These are phyloP conservation scores for Epizoanthus fatuus DNA, from an alignment of 92 coral and sea anemone genomes.

Conservation along the genomic window DNA sequence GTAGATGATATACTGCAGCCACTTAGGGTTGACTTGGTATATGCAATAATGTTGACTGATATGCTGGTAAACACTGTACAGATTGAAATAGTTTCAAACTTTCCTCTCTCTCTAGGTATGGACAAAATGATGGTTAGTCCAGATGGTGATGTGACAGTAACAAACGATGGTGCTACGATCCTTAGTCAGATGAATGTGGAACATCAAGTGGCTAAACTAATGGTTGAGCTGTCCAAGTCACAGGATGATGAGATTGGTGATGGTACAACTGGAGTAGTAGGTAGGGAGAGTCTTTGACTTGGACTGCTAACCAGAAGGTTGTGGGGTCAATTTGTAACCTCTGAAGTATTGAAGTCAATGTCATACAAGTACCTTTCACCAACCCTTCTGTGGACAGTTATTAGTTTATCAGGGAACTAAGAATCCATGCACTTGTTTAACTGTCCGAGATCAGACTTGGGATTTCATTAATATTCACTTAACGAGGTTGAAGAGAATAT, in stretches of 20 bases:
- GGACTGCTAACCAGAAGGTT: not conserved
- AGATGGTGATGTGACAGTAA: slow-evolving; percentile 96
- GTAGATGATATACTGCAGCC: too few species aligned
- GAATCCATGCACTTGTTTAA: too few species aligned
- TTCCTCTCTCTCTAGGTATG: slow-evolving; percentile 78
- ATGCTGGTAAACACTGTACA: too few species aligned
- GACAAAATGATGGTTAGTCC: slow-evolving; percentile 99
- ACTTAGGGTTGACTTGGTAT: too few species aligned
- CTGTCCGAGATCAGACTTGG: too few species aligned
- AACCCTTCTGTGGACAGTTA: not conserved
- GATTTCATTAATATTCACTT: too few species aligned
- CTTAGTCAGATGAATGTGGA: slow-evolving; percentile 97
- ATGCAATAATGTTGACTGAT: too few species aligned
- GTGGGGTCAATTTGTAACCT: not conserved
- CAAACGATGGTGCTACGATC: slow-evolving; percentile 99
- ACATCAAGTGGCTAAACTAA: slow-evolving; percentile 96
- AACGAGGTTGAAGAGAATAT: too few species aligned
- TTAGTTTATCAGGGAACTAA: too few species aligned
- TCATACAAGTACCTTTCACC: not conserved
- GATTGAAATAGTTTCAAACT: too few species aligned
- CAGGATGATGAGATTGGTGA: slow-evolving; percentile 99
- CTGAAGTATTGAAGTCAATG: too few species aligned
- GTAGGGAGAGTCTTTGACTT: slow-evolving; percentile 40
- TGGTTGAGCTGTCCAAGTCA: slow-evolving; percentile 98
- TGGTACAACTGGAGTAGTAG: slow-evolving; percentile 99